Evolutionary conservation across 2,888 invertebrate genomes (phyloP), one percentile per base, ranked within the genome.

Genomic region (Scotopteryx bipunctaria): DNA sequence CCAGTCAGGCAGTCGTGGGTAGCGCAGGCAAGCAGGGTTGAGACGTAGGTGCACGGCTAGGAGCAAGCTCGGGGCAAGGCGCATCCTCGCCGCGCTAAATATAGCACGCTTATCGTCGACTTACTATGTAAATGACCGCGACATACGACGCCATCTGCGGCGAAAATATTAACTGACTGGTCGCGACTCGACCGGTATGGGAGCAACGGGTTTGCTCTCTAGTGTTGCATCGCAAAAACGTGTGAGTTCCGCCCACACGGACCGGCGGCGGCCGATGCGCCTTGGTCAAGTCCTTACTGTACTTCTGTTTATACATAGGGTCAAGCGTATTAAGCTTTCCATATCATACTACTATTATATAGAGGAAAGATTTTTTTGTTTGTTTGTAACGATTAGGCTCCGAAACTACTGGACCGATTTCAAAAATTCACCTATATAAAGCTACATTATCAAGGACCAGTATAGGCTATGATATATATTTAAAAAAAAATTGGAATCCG

Each of bases 71-170:
- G 35, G 37, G 64, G 64, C 67, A 74, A 69, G 69, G 72, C 76
- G 73, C 80, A 83, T 85, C 84, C 76, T 76, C 69, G 70, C 73
- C 63, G 72, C 59, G 84, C 87, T 88, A 89, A 86, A 89, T 87
- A 86, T 89, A 89, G 86, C 83, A 58, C 79, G 84, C 86, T 89
- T 88, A 89, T 89, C 88, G 83, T 63, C 73, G 74, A 81, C 84
- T 86, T 86, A 84, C 85, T 86, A 88, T 87, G 88, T 86, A 87
- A 88, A 89, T 86, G 88, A 85, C 86, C 85, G 86, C 84, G 82
- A 85, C 84, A 81, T 78, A 80, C 81, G 73, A 70, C 68, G 78
- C 83, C 85, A 86, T 84, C 84, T 85, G 86, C 85, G 66, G 84
- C 81, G 73, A 83, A 84, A 85, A 83, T 80, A 85, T 80, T 74